Evolutionary conservation across 2,888 invertebrate species (phyloP).

Genomic region (Artemia sinica): DNA sequence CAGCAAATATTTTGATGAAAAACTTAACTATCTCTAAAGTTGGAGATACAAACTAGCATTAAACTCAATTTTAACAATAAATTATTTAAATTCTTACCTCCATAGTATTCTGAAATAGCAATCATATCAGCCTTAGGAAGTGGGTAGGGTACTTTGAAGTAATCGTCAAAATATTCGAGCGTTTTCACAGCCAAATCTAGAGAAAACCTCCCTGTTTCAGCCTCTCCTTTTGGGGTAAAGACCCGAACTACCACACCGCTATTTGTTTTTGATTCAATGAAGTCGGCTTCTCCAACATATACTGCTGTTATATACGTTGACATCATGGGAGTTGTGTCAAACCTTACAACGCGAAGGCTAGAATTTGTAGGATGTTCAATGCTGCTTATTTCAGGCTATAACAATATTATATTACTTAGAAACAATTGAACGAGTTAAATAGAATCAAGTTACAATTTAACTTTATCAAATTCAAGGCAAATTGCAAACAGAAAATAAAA

Average conservation of each 20-base stretch:
- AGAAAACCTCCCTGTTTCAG: slow-evolving; percentile 78
- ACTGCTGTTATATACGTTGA: slow-evolving; percentile 86
- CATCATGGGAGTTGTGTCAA: slow-evolving; percentile 76
- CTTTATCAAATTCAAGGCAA: too few species aligned
- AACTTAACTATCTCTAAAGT: too few species aligned
- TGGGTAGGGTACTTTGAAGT: slow-evolving; percentile 85
- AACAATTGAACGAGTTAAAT: too few species aligned
- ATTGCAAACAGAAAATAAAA: too few species aligned
- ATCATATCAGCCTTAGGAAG: slow-evolving; percentile 90
- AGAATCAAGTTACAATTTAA: too few species aligned
- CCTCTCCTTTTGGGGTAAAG: slow-evolving; percentile 73
- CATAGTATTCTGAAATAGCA: slow-evolving; percentile 84
- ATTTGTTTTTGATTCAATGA: slow-evolving; percentile 60
- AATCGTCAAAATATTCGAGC: slow-evolving; percentile 80
- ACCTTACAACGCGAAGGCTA: slow-evolving; percentile 43
- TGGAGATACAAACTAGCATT: too few species aligned
- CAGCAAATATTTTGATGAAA: too few species aligned
- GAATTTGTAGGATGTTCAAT: slow-evolving; percentile 28
- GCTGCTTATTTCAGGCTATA: slow-evolving; percentile 32
- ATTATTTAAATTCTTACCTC: slow-evolving; percentile 36
- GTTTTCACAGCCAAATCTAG: slow-evolving; percentile 75
- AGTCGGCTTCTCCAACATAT: slow-evolving; percentile 87
- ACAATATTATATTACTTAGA: slow-evolving; percentile 19
- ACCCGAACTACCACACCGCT: slow-evolving; percentile 68
- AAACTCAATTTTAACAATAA: too few species aligned